These are phyloP conservation scores for Armadillidium nasatum DNA, from an alignment of 1,140 invertebrate species.

Conservation along the genomic window DNA sequence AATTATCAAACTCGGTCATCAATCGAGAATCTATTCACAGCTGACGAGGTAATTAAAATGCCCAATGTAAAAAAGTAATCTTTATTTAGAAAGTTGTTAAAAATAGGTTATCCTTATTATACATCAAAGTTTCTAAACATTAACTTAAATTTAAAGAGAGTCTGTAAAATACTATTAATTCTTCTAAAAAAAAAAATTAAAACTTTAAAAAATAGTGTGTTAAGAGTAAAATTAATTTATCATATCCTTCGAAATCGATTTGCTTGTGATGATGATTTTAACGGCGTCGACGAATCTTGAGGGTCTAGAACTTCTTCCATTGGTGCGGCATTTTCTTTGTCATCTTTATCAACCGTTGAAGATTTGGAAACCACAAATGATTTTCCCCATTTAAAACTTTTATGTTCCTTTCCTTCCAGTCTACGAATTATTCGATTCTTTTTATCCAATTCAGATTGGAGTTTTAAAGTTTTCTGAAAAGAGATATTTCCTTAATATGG, in stretches of 20 bases:
- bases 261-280: not conserved
- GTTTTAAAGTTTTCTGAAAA: constrained; percentile 37
- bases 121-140: no score
- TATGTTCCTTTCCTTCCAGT: constrained; percentile 18
- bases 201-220: no score
- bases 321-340: not conserved
- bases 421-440: constrained; percentile 33
- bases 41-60: no score
- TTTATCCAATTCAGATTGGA: constrained; percentile 34
- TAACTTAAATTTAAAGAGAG: no score
- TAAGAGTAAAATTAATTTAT: not conserved
- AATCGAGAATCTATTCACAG: no score
- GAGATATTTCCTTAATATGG: not conserved
- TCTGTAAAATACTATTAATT: no score
- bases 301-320: not conserved
- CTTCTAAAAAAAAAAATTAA: no score
- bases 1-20: no score
- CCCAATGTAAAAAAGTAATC: no score
- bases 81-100: no score
- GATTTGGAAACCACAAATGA: not conserved
- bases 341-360: not conserved
- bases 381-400: not conserved
- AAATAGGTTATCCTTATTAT: no score
- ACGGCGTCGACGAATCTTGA: not conserved
- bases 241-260: not conserved